Base-by-base conservation (phyloP, 1,140 invertebrate genomes). In the Manduca sexta region DNA sequence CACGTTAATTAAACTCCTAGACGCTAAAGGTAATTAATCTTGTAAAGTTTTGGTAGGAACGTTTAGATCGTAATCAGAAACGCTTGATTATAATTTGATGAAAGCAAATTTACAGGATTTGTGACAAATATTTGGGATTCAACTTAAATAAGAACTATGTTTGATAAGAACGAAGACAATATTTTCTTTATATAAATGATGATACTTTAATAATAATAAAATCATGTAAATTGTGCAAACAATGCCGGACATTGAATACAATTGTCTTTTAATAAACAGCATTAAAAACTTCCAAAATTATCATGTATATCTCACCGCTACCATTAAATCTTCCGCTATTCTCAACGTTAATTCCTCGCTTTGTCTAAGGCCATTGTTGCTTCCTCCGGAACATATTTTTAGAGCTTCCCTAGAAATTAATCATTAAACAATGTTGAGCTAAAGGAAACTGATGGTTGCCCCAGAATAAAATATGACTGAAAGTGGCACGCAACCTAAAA, bases 401-500 rank as follows among this genome's bases (percentile, higher is more conserved):
- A 43, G 13, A 41, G 26, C 34, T 43, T 52, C 35, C 34, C 18
- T 31, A 41, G 43, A 43, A 53, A 53, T 48, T 37, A 52, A 52
- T 52, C 44, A 52, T 52, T 52, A 52, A 46, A 46, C 44, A 41
- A 21, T 46, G 43, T 52, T 44, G 37, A 42, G 38, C 10, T 43
- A 52, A 18, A 43, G 41, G 40, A 34, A 44, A 29, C 44, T 29
- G 15, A 16, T 43, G 41, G 31, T 15, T 38, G 7, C 33, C 15
- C 34, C 10, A 31, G 41, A 26, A 48, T 53, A 53, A 43, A 53
- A 53, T 53, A 45, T 46, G 31, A 46, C 50, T 42, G 34, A 21
- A 52, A 17, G 45, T 37, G 45, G 41, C 51, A 53, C 46, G 51
- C 40, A 43, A 53, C 51, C 29, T 38, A 45, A 53, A 21, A 48